phyloP scores from a whole-genome alignment of 2,888 invertebrate species.

The Agrochola lychnidis region DNA sequence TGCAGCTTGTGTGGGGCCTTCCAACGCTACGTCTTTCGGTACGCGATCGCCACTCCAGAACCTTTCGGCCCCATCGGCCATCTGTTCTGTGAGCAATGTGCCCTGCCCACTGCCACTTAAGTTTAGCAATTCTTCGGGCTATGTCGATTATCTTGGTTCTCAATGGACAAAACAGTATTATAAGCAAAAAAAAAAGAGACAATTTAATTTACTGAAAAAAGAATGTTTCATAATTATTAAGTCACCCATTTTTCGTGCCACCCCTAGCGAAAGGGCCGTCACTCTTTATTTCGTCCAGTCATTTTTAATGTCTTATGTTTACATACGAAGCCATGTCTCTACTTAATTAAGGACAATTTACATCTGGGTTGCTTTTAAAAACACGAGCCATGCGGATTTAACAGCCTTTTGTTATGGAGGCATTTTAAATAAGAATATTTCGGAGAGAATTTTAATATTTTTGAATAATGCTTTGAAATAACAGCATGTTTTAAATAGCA shows the following conservation, averaged over 20 bases:
- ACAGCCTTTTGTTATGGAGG: conserved; percentile 45
- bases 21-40: too few relatives aligned
- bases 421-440: conserved; percentile 43
- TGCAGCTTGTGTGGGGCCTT: too few relatives aligned
- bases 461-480: conserved; percentile 30
- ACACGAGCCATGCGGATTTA: conserved; percentile 52
- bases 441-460: conserved; percentile 44
- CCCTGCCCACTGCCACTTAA: too few relatives aligned
- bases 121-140: too few relatives aligned
- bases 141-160: not conserved
- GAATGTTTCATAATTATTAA: not conserved
- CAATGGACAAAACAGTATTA: not conserved
- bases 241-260: conserved; percentile 15
- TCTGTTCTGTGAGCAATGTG: too few relatives aligned
- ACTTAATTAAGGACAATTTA: conserved; percentile 65
- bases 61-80: too few relatives aligned
- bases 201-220: not conserved
- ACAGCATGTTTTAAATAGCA: conserved; percentile 28
- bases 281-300: conserved; percentile 53
- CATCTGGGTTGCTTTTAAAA: conserved; percentile 58
- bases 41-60: too few relatives aligned
- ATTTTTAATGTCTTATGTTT: conserved; percentile 58
- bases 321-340: conserved; percentile 58
- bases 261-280: conserved; percentile 32
- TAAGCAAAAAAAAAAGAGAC: too few relatives aligned